Base-by-base conservation (phyloP, 2,888 invertebrate species). In the Pseudanteris insignis region DNA sequence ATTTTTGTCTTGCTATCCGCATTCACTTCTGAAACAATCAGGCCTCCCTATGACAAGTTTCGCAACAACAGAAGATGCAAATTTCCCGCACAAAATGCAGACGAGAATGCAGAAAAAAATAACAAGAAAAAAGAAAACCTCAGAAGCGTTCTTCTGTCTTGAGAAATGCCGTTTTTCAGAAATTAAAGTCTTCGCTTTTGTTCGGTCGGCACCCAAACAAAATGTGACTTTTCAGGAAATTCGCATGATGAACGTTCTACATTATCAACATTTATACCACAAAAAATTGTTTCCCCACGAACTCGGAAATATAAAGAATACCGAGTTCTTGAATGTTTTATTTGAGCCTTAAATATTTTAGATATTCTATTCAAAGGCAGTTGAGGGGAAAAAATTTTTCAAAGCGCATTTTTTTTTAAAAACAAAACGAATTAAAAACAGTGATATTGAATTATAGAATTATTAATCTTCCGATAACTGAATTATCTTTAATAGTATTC, bases 11-110 rank as follows among this genome's bases (percentile, higher is more conserved):
- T n/a, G n/a, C n/a, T n/a, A n/a, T n/a, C n/a, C n/a, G n/a, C 54
- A 28, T 50, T 37, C 28, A 50, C 37, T 59, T 60, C 37, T 47
- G 51, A 25, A 34, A 59, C 59, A 63, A 55, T 63, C 54, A 54
- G 14, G n/a, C 28, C 32, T 37, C 32, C 30, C 41, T 28, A 47
- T 60, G 60, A 60, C 47, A 53, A 46, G 44, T 44, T 36, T 34
- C 44, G 28, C 34, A 29, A 47, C 15, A 55, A 36, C 30, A 32
- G 37, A 21, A 41, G 60, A 60, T 60, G 60, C 30, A 60, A 53
- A 60, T 60, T 60, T 60, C 32, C 53, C 37, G 53, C 34, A 48
- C 32, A 25, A 58, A 59, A 47, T 51, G 59, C 46, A 37, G 21
- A 7, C 3, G 21, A 7, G 21, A 21, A 21, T 5, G 21, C 7